Evolutionary conservation across 2,113 vertebrate species (phyloP), one percentile per base, ranked within the genome.

Genomic region (Zosterops japonicus): DNA sequence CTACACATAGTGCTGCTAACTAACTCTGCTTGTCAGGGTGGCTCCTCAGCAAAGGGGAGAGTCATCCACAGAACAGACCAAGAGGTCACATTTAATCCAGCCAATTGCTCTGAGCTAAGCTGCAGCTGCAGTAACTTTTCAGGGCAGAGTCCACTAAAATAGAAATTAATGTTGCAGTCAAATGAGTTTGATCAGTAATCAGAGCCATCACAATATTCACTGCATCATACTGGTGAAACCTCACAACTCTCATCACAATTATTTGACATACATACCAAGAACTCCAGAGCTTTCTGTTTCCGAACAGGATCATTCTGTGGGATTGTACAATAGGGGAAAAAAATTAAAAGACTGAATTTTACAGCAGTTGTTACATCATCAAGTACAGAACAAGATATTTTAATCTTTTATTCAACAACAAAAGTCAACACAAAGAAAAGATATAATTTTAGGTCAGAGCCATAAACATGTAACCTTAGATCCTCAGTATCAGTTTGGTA

Each of bases 211-310:
- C 36, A 89, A 59, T 14, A 68, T 25, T 72, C 44, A 31, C 1
- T 59, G 65, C 27, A 68, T 36, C 5, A 2, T 5, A 42, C 13
- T 4, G 16, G 19, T 50, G 5, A 76, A 90, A 63, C 17, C 11
- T 36, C 23, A 8, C 5, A 2, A 61, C 6, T 33, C 52, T 25
- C 13, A 39, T 3, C 46, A 64, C 29, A 27, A 8, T 64, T n/a
- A 81, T 17, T 75, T 53, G 57, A 25, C 18, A n/a, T 44, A 95
- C 93, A 8, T 95, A 97, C 96, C 96, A 97, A 69, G 77, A 95
- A 96, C n/a, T 96, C 77, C 5, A 97, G 60, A 63, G 95, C 97
- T 83, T 95, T 97, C 69, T 92, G 71, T 44, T 94, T 97, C 83
- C 59, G 47, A 94, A 95, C 67, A 70, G 97, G 91, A 83, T 97